Percentiles rank a stretch among this genome's conserved stretches.
Evolutionary conservation across 1,140 invertebrate genomes (phyloP).

Genomic region (Pissodes strobi): DNA sequence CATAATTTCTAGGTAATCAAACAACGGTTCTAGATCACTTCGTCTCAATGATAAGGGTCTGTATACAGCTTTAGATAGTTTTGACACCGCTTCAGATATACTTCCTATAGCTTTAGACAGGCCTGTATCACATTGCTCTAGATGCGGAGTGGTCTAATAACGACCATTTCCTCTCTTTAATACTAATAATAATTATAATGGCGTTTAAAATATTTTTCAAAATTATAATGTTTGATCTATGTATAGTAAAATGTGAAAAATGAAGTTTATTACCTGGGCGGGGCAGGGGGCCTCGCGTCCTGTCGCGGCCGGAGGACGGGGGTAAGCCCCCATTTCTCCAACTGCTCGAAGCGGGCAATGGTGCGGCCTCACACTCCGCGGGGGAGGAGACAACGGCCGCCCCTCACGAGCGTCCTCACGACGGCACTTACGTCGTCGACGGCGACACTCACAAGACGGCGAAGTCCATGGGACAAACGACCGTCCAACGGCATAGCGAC

Average conservation of each 20-base stretch:
- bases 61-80: too few species aligned
- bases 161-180: too few species aligned
- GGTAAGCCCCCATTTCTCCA: constrained; percentile 94
- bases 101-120: too few species aligned
- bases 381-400: constrained; percentile 51
- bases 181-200: too few species aligned
- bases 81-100: too few species aligned
- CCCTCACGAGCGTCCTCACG: constrained; percentile 55
- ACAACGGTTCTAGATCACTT: too few species aligned
- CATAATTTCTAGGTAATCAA: too few species aligned
- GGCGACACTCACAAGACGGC: background rate
- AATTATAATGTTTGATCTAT: background rate
- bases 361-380: constrained; percentile 62
- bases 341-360: constrained; percentile 94
- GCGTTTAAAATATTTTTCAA: too few species aligned
- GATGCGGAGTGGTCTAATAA: too few species aligned
- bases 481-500: background rate
- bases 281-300: constrained; percentile 80
- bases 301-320: constrained; percentile 92
- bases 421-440: constrained; percentile 50
- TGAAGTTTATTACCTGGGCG: constrained; percentile 72
- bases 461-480: background rate
- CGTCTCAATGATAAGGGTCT: too few species aligned
- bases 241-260: background rate
- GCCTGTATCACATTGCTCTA: too few species aligned